Conservation (phyloP, 2,797 vertebrate genomes). For the Mus minutoides region DNA sequence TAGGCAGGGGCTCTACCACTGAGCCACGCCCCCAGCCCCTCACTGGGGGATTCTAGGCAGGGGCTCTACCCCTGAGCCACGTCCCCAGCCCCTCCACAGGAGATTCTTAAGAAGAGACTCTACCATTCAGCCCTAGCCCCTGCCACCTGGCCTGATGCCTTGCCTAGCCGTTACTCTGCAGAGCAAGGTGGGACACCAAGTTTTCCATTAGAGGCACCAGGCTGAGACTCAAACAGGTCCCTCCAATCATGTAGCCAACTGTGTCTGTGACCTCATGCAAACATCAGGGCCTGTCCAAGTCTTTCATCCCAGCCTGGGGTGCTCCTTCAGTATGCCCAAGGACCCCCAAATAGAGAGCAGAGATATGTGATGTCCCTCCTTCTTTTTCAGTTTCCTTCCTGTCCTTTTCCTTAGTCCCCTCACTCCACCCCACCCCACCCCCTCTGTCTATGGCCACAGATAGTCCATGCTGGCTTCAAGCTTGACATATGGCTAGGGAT, state of each 20-base stretch:
- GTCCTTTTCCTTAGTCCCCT: background rate
- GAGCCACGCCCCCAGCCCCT: background rate
- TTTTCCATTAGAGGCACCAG: background rate
- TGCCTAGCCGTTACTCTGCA: background rate
- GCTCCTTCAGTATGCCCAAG: background rate
- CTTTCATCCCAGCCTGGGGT: background rate
- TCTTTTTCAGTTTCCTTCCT: background rate
- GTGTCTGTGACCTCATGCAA: background rate
- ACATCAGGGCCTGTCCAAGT: background rate
- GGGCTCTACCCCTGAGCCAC: background rate
- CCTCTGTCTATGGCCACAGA: background rate
- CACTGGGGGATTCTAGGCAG: background rate
- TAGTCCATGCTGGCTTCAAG: too few species aligned
- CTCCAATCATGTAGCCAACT: background rate
- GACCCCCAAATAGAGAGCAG: background rate
- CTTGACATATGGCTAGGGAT: background rate
- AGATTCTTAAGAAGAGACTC: background rate
- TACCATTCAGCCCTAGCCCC: background rate
- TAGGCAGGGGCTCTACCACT: background rate
- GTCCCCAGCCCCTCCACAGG: background rate
- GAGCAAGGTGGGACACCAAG: rapidly evolving
- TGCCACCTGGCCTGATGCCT: background rate
- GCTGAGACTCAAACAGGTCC: background rate
- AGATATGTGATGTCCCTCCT: background rate
- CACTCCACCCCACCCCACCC: too few species aligned